Evolutionary conservation across 2,797 vertebrate species (phyloP).

Genomic region (Halcyon smyrnensis): DNA sequence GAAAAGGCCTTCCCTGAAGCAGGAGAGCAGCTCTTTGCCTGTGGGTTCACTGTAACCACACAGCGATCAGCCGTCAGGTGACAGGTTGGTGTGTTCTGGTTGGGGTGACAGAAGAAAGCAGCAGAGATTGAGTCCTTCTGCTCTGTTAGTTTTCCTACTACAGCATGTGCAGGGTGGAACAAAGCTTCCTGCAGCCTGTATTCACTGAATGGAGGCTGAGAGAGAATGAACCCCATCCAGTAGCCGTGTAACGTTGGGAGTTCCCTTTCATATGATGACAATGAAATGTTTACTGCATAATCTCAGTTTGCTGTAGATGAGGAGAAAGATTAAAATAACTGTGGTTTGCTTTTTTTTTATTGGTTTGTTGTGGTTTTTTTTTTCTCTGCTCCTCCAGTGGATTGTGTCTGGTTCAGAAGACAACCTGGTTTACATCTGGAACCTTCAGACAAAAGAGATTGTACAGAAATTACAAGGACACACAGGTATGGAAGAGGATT

Average conservation of each 20-base stretch:
- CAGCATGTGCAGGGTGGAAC: not conserved
- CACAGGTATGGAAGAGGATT: conserved; percentile 84
- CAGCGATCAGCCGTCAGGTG: accelerated
- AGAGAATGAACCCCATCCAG: not conserved
- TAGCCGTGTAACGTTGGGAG: not conserved
- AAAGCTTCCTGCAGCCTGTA: not conserved
- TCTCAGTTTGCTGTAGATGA: not conserved
- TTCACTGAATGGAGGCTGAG: not conserved
- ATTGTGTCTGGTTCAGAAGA: conserved; percentile 98
- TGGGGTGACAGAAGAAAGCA: not conserved
- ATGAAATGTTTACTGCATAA: not conserved
- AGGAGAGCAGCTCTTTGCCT: not conserved
- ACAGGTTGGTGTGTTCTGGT: not conserved
- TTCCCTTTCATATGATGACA: not conserved
- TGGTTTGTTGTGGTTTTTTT: not conserved
- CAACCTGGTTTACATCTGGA: conserved; percentile 99
- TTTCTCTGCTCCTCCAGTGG: conserved; percentile 83
- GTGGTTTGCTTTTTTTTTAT: not conserved
- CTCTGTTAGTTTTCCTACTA: not conserved
- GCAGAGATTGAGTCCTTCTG: not conserved
- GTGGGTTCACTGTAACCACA: accelerated
- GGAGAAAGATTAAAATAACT: not conserved
- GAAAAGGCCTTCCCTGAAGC: not conserved
- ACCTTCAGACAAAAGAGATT: conserved; percentile 99
- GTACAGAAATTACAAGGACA: conserved; percentile 99